Evolutionary conservation across 2,113 vertebrate genomes (phyloP), one percentile per base, ranked within the genome.

Genomic region (Xenotilapia longispinis): DNA sequence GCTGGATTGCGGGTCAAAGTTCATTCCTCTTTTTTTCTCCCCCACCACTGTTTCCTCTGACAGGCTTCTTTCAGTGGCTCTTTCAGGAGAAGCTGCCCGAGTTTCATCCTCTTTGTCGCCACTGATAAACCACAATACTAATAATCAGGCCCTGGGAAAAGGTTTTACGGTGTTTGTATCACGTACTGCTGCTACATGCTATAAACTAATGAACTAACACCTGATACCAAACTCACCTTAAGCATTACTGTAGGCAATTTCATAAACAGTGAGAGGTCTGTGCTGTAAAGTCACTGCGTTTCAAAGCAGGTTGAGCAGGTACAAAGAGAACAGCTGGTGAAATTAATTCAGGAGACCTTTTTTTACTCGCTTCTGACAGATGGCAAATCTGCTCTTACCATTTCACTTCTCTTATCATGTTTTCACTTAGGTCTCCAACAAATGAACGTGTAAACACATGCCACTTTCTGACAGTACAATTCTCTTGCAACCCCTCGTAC

Each of bases 301-400:
- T 90, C 55, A 86, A 83, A 89, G 83, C 26, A 63, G 81, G 87
- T 58, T 84, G 45, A 73, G 80, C 85, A 93, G 91, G 87, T 90
- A 92, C 75, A 89, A 92, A 92, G 82, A 81, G 78, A 94, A 93
- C 95, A 96, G 93, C 93, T 95, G 95, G 92, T 73, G 88, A 81
- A 92, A 95, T 95, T 90, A 91, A 95, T 94, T 91, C 92, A 88
- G 81, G 80, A 80, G 83, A 88, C 28, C 60, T 70, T 94, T 89
- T 86, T 81, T 47, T 36, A 17, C 60, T 85, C 73, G 33, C 38
- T 7, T 73, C 60, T 88, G 92, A 94, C 95, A 95, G 96, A 95
- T 95, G 94, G 94, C 91, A 93, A 92, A 92, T 92, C 91, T 92
- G 81, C 82, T 87, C 82, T 86, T 92, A 91, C 85, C 91, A 73